A percentile compares a stretch with the other conserved stretches of the same genome.
Conservation (phyloP, 37 sponge, comb jelly and placozoan genomes). For the Geodia barretti region DNA sequence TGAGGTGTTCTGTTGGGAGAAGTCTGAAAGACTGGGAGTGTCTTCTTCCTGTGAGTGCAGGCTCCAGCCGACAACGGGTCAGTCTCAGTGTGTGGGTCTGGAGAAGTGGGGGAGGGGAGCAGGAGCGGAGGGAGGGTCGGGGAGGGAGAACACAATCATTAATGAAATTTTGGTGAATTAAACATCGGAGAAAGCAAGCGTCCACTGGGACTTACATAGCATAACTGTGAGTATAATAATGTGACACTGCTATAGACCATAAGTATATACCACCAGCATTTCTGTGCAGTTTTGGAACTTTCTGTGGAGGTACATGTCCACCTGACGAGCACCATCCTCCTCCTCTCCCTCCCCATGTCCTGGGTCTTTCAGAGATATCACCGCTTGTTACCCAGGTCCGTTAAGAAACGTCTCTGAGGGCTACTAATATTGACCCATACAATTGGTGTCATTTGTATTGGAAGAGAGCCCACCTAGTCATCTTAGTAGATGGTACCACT, state of each 20-base stretch:
- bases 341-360: neutral
- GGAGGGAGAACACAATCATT: too few relatives aligned
- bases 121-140: neutral
- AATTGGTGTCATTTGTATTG: too few relatives aligned
- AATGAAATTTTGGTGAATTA: too few relatives aligned
- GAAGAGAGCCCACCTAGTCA: too few relatives aligned
- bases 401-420: too few relatives aligned
- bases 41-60: neutral
- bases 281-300: slow-evolving; percentile 39
- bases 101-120: neutral
- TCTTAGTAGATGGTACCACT: too few relatives aligned
- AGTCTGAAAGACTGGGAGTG: slow-evolving; percentile 1
- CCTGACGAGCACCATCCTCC: neutral
- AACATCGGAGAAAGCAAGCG: too few relatives aligned
- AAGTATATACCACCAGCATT: slow-evolving; percentile 6
- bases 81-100: slow-evolving; percentile 36
- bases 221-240: too few relatives aligned
- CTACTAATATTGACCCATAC: too few relatives aligned
- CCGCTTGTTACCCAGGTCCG: neutral
- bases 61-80: slow-evolving; percentile 30
- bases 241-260: neutral
- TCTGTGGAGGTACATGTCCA: slow-evolving; percentile 57
- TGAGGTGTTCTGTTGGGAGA: slow-evolving; percentile 41
- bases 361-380: neutral
- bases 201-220: too few relatives aligned